phyloP scores from a whole-genome alignment of 2,113 vertebrate species.

The human (Homo sapiens) region DNA sequence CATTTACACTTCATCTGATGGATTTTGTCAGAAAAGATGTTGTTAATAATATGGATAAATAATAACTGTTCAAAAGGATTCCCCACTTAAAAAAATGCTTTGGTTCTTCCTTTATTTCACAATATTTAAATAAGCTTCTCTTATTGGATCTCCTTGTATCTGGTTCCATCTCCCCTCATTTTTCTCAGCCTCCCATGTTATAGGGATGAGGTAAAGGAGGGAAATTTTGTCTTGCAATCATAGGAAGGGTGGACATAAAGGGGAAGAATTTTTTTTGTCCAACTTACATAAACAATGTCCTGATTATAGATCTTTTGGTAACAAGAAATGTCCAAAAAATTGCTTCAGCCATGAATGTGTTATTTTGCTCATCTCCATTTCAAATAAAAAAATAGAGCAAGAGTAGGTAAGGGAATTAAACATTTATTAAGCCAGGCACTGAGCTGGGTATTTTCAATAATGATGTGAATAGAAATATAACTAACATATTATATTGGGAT shows the following conservation, averaged over 20 bases:
- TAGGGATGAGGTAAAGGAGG: background rate
- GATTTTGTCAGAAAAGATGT: conserved; percentile 10
- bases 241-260: background rate
- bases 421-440: conserved; percentile 69
- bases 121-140: background rate
- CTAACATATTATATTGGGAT: conserved; percentile 20
- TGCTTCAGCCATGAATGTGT: background rate
- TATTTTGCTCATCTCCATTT: background rate
- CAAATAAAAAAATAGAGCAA: conserved; percentile 40
- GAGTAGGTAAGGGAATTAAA: conserved; percentile 56
- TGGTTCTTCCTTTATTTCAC: background rate
- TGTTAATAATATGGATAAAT: background rate
- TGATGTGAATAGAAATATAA: conserved; percentile 59
- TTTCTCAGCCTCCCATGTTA: background rate
- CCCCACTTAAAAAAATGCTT: background rate
- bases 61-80: background rate
- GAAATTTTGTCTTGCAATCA: background rate
- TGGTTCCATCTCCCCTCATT: background rate
- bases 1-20: background rate
- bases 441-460: conserved; percentile 54
- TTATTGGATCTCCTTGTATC: background rate
- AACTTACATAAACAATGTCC: background rate
- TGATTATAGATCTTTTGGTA: background rate
- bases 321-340: conserved; percentile 20
- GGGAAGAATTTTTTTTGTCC: background rate